phyloP scores from a whole-genome alignment of 2,888 invertebrate genomes.

The Dryocosmus kuriphilus region DNA sequence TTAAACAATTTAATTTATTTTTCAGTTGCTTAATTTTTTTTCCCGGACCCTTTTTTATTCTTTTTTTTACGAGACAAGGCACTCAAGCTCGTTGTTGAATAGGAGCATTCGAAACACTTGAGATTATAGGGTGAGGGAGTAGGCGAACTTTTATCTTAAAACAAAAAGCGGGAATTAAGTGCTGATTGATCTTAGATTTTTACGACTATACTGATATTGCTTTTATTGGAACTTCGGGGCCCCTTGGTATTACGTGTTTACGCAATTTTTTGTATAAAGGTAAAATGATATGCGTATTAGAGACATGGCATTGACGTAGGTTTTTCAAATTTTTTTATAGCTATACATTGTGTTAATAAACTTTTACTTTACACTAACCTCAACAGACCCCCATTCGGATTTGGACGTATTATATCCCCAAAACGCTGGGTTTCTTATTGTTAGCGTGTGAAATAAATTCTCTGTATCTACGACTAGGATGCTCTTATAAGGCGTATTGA shows the following conservation, averaged over 20 bases:
- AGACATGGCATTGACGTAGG: no score
- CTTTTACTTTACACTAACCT: neutral
- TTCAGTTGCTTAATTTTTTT: no score
- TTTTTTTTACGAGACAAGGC: no score
- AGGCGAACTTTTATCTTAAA: neutral
- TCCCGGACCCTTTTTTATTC: no score
- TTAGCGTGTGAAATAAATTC: slow-evolving; percentile 53
- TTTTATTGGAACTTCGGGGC: no score
- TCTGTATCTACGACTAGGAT: slow-evolving; percentile 37
- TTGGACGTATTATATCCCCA: neutral
- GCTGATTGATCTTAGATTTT: slow-evolving; percentile 33
- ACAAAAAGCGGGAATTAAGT: slow-evolving; percentile 6
- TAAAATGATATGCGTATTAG: no score
- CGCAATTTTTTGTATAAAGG: neutral
- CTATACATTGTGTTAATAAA: neutral
- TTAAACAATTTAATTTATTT: no score
- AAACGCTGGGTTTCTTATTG: slow-evolving; percentile 48
- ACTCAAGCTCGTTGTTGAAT: neutral
- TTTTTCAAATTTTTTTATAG: no score
- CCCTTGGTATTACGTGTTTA: neutral
- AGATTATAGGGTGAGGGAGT: neutral
- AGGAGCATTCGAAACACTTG: neutral
- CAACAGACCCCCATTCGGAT: slow-evolving; percentile 1
- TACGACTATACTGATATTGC: neutral
- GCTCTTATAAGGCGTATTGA: slow-evolving; percentile 38